phyloP scores from a whole-genome alignment of 2,113 vertebrate genomes.

The Edolisoma coerulescens region DNA sequence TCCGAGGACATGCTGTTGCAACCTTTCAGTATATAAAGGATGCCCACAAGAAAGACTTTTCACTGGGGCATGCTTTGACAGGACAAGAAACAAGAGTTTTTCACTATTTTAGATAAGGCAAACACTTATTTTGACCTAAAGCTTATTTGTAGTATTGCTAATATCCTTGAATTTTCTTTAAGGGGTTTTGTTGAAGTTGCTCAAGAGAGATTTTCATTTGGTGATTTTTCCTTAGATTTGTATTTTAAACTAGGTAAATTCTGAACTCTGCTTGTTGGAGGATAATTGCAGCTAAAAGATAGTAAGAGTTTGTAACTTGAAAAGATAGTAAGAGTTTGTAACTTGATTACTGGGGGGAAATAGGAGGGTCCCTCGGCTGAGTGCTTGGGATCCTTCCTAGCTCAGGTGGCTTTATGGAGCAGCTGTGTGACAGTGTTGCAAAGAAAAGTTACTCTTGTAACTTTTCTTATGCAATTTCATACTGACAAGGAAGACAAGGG shows the following conservation, averaged over 20 bases:
- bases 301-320: not conserved
- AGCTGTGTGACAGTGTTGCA: not conserved
- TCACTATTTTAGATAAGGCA: not conserved
- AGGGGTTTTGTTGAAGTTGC: not conserved
- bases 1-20: fast-evolving
- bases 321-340: not conserved
- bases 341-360: not conserved
- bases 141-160: not conserved
- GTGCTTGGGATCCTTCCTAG: not conserved
- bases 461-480: not conserved
- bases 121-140: not conserved
- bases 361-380: not conserved
- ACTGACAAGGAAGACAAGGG: not conserved
- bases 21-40: not conserved
- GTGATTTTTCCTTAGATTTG: not conserved
- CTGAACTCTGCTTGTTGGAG: not conserved
- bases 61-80: not conserved
- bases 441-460: not conserved
- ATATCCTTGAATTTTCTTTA: not conserved
- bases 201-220: not conserved
- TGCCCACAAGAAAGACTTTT: not conserved
- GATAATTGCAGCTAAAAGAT: not conserved
- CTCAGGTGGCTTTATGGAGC: not conserved
- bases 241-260: not conserved
- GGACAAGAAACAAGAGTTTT: not conserved